These are phyloP conservation scores for Sebastes kiyomatsui DNA, from an alignment of 2,797 vertebrate species.

Conservation along the genomic window DNA sequence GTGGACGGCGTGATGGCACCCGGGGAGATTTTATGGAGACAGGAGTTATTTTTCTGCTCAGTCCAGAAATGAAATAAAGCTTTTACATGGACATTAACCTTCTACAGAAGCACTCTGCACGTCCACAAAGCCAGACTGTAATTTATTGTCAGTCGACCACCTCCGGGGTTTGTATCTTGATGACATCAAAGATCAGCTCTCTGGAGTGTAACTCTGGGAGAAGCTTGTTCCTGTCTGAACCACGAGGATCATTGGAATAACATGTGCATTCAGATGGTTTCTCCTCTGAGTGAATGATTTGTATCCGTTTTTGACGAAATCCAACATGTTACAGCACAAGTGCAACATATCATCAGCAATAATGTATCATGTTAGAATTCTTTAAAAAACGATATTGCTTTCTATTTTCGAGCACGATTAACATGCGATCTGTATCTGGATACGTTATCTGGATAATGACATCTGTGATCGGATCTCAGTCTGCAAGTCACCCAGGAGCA, in stretches of 20 bases:
- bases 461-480: not conserved
- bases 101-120: not conserved
- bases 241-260: not conserved
- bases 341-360: not conserved
- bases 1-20: not conserved
- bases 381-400: not conserved
- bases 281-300: not conserved
- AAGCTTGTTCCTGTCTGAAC: not conserved
- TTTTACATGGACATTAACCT: not conserved
- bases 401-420: not conserved
- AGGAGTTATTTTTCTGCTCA: not conserved
- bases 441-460: not conserved
- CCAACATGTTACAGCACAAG: not conserved
- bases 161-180: not conserved
- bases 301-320: not conserved
- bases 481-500: not conserved
- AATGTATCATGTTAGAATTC: not conserved
- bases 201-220: not conserved
- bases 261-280: conserved; percentile 16
- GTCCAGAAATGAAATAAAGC: conserved; percentile 20
- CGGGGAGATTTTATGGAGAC: conserved; percentile 9
- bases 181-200: not conserved
- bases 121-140: not conserved
- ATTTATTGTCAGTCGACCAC: not conserved
- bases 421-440: not conserved